Evolutionary conservation across 1,140 invertebrate species (phyloP).

Genomic region (Melitaea cinxia): DNA sequence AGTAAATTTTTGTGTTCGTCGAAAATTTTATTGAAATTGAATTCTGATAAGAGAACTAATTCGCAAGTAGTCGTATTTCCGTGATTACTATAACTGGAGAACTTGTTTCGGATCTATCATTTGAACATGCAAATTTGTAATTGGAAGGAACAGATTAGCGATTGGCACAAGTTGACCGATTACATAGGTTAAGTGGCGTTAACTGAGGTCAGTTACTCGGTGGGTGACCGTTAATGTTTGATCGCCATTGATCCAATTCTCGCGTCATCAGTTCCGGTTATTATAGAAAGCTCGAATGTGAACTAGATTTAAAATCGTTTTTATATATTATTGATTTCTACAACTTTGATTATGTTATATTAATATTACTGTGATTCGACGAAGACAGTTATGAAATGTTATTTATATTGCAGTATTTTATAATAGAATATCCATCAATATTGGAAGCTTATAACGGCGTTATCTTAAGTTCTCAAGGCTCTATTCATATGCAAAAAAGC

Average conservation of each 20-base stretch:
- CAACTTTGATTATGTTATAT: not conserved
- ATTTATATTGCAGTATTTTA: not conserved
- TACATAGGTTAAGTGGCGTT: slow-evolving; percentile 38
- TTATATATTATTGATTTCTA: not conserved
- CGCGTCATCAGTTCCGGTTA: slow-evolving; percentile 36
- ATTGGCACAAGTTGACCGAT: slow-evolving; percentile 38
- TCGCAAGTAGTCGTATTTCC: not conserved
- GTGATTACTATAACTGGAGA: not conserved
- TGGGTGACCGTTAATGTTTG: slow-evolving; percentile 36
- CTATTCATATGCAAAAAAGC: slow-evolving; percentile 3
- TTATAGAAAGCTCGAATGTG: slow-evolving; percentile 39
- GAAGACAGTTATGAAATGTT: not conserved
- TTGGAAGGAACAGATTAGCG: slow-evolving; percentile 20
- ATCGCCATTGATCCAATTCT: slow-evolving; percentile 30
- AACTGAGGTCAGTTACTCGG: slow-evolving; percentile 40
- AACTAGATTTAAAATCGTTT: slow-evolving; percentile 26
- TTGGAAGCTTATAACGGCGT: slow-evolving; percentile 1
- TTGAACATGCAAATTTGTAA: slow-evolving; percentile 4
- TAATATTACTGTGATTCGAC: not conserved
- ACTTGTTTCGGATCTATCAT: not conserved
- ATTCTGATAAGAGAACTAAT: slow-evolving; percentile 4
- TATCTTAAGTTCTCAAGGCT: slow-evolving; percentile 17
- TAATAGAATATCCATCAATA: slow-evolving; percentile 1
- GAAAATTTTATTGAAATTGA: not conserved
- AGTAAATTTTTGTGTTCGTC: not conserved